phyloP scores from a whole-genome alignment of 2,113 vertebrate species.

The Oriolus oriolus region DNA sequence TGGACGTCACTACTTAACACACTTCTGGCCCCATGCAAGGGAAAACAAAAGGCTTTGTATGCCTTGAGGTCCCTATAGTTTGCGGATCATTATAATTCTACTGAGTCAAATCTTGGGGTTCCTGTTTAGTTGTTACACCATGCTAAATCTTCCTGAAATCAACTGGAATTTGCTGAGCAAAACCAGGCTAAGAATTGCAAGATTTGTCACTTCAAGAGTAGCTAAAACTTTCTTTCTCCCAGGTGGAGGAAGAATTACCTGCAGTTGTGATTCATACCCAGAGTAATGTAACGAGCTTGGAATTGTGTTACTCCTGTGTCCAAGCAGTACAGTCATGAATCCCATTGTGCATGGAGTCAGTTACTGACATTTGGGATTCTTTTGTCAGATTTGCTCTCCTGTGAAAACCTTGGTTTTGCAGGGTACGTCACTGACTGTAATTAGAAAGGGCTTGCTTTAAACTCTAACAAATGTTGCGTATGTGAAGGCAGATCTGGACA shows the following conservation, averaged over 20 bases:
- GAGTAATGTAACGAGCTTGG: fast-evolving
- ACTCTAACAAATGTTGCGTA: not conserved
- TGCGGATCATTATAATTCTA: not conserved
- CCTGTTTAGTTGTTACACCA: not conserved
- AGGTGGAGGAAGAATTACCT: not conserved
- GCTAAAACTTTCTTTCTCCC: not conserved
- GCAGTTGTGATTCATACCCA: not conserved
- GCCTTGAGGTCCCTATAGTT: not conserved
- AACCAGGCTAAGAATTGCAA: not conserved
- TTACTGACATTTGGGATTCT: not conserved
- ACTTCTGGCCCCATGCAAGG: not conserved
- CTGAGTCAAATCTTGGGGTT: not conserved
- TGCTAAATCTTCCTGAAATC: not conserved
- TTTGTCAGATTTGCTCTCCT: not conserved
- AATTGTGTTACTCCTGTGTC: not conserved
- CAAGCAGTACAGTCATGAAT: not conserved
- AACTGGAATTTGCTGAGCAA: not conserved
- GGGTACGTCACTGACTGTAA: not conserved
- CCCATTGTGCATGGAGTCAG: not conserved
- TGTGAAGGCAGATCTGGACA: not conserved
- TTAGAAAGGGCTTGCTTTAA: not conserved
- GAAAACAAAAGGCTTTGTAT: conserved; percentile 47
- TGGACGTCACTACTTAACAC: conserved; percentile 42
- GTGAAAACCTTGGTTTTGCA: not conserved
- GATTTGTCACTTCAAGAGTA: not conserved